Evolutionary conservation across 1,140 invertebrate species (phyloP).

Genomic region (Littorina saxatilis): DNA sequence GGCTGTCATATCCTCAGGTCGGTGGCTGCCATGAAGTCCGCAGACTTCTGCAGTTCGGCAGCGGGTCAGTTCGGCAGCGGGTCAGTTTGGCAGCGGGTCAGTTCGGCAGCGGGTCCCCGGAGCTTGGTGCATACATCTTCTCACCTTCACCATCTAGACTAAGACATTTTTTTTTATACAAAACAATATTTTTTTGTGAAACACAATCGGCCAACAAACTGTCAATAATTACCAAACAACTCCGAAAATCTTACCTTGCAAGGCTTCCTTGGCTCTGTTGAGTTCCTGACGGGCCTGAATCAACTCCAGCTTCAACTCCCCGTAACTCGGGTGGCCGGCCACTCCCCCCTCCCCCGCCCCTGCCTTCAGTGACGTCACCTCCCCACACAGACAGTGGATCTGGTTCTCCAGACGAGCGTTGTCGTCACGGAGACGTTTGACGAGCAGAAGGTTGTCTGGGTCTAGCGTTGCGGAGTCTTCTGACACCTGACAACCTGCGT

Average conservation of each 20-base stretch:
- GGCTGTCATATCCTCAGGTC: too few species aligned
- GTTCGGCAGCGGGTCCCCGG: too few species aligned
- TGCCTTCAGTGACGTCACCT: conserved; percentile 78
- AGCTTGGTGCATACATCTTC: too few species aligned
- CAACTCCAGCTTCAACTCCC: conserved; percentile 68
- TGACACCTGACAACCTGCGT: not conserved
- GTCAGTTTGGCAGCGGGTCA: too few species aligned
- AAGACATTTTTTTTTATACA: too few species aligned
- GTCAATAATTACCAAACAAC: too few species aligned
- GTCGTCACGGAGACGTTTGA: conserved; percentile 43
- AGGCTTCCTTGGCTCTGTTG: conserved; percentile 78
- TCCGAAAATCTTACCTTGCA: conserved; percentile 79
- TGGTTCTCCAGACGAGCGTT: conserved; percentile 79
- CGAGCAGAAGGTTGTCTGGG: not conserved
- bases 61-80: too few species aligned
- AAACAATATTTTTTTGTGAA: too few species aligned
- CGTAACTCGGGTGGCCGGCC: conserved; percentile 44
- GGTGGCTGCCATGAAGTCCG: too few species aligned
- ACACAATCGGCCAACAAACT: too few species aligned
- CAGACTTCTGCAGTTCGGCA: too few species aligned
- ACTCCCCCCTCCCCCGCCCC: not conserved
- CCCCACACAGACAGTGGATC: conserved; percentile 83
- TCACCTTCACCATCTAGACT: too few species aligned
- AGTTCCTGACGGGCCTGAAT: conserved; percentile 70
- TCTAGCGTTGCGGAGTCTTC: not conserved